Conservation (phyloP, 1,140 invertebrate genomes). For the Linepithema humile region DNA sequence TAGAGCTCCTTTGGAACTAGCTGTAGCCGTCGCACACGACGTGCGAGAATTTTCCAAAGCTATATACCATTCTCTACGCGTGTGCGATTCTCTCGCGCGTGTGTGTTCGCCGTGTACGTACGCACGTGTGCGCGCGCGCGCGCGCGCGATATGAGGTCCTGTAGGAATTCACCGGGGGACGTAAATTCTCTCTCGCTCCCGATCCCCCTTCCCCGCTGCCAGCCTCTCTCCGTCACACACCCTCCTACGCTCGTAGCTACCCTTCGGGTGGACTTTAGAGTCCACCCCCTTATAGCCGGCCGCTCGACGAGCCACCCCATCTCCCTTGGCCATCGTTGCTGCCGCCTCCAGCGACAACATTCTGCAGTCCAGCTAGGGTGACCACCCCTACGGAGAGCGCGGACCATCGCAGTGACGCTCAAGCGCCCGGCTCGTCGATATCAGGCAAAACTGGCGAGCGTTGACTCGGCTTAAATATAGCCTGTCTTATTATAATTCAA, state of each 20-base stretch:
- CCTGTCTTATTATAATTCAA: neutral
- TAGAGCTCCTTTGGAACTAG: constrained; percentile 50
- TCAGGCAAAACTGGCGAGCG: neutral
- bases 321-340: constrained; percentile 80
- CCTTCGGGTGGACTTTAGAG: constrained; percentile 82
- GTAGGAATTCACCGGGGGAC: constrained; percentile 79
- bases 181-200: constrained; percentile 75
- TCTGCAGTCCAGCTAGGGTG: constrained; percentile 82
- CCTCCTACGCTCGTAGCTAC: constrained; percentile 64
- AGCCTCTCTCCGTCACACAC: constrained; percentile 22
- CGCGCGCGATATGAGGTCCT: constrained; percentile 77
- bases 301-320: constrained; percentile 62
- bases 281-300: constrained; percentile 72
- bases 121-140: constrained; percentile 54
- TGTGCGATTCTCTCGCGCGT: neutral
- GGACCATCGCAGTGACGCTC: constrained; percentile 81
- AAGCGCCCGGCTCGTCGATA: constrained; percentile 64
- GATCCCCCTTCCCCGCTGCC: neutral
- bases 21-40: constrained; percentile 24
- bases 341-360: constrained; percentile 83
- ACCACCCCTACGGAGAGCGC: constrained; percentile 74
- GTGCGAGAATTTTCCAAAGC: constrained; percentile 9
- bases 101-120: neutral
- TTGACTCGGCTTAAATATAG: neutral
- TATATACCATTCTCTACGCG: constrained; percentile 29